Evolutionary conservation across 2,113 vertebrate genomes (phyloP).

Genomic region (Trichomycterus rosablanca): DNA sequence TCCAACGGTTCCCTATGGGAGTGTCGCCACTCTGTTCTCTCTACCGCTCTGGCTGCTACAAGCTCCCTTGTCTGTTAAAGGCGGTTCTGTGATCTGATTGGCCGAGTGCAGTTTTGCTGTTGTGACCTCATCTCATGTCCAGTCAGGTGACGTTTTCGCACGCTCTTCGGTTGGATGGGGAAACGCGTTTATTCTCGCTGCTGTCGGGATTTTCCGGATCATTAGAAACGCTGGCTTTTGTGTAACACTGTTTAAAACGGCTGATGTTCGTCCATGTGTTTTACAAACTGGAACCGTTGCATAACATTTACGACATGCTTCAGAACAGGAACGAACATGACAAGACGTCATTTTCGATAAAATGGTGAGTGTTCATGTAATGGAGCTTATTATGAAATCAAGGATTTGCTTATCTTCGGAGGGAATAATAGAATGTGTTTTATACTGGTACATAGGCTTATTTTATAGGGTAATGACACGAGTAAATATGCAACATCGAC

Average conservation of each 20-base stretch:
- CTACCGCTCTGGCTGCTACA: too few relatives aligned
- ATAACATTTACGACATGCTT: not conserved
- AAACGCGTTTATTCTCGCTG: not conserved
- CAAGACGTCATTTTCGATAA: constrained; percentile 2
- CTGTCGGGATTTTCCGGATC: not conserved
- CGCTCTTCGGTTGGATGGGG: not conserved
- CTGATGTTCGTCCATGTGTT: too few relatives aligned
- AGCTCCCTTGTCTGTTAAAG: not conserved
- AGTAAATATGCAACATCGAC: too few relatives aligned
- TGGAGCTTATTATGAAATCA: not conserved
- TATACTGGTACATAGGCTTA: not conserved
- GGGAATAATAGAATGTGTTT: too few relatives aligned
- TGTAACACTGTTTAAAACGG: too few relatives aligned
- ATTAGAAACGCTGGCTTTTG: too few relatives aligned
- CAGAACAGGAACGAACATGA: not conserved
- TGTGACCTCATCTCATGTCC: constrained; percentile 44
- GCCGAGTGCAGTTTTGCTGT: constrained; percentile 2
- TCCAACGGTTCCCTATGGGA: too few relatives aligned
- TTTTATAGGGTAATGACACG: not conserved
- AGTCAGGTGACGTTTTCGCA: not conserved
- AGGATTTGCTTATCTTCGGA: too few relatives aligned
- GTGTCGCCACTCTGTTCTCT: too few relatives aligned
- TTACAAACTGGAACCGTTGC: not conserved
- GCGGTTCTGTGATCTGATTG: constrained; percentile 15
- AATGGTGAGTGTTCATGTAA: constrained; percentile 13